Conservation (phyloP, 2,113 vertebrate genomes). For the Sprattus sprattus region DNA sequence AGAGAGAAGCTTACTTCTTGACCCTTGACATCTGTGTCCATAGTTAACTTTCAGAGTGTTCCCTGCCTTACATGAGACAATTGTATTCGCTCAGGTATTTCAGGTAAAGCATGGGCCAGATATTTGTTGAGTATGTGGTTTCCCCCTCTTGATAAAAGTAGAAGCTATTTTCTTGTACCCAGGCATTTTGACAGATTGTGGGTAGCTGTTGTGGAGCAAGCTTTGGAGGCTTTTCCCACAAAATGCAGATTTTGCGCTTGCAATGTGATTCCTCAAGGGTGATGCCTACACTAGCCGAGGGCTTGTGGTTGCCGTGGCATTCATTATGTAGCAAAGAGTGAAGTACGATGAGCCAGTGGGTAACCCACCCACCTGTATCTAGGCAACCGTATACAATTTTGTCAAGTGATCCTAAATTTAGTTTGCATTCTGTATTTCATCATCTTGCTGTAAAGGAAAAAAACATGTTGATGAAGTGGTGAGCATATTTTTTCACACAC, state of each 20-base stretch:
- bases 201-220: not conserved
- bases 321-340: not conserved
- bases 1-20: no score
- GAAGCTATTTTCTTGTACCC: not conserved
- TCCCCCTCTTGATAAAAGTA: not conserved
- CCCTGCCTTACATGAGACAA: not conserved
- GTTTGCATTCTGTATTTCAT: no score
- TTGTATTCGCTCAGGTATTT: constrained; percentile 19
- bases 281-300: not conserved
- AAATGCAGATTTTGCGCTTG: constrained; percentile 7
- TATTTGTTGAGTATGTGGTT: not conserved
- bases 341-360: no score
- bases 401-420: no score
- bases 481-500: no score
- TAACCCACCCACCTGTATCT: no score
- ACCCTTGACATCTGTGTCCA: no score
- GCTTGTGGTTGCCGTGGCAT: not conserved
- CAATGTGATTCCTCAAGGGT: not conserved
- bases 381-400: no score
- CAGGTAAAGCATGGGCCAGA: not conserved
- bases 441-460: no score
- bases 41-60: no score
- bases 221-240: not conserved
- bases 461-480: no score
- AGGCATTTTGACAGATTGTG: not conserved